Evolutionary conservation across 2,113 vertebrate genomes (phyloP), one percentile per base, ranked within the genome.

Genomic region (Callithrix jacchus): DNA sequence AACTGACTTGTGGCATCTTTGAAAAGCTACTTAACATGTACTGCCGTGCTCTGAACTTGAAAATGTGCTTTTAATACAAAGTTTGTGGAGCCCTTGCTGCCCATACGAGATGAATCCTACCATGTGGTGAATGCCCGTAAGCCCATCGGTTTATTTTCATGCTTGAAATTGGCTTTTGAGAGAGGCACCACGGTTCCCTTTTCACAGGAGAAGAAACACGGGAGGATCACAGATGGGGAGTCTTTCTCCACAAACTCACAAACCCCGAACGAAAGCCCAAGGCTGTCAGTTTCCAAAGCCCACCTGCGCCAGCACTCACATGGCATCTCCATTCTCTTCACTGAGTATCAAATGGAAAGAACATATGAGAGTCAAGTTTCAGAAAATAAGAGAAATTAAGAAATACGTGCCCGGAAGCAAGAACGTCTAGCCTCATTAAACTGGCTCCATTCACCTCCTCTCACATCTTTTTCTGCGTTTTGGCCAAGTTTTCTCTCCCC

Each of bases 371-470:
- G 54, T 98, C 90, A 93, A 20, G 70, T 97, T 98, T 95, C 94
- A 94, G 52, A 87, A 70, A n/a, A 71, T 89, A 70, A 85, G 96
- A 96, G 97, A 54, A 92, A 92, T 70, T 42, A 84, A 91, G 77
- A 86, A 96, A 92, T 92, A 97, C 84, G 45, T 74, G 90, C 97
- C 97, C 95, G 95, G 98, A 98, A 98, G 94, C 93, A 91, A 89
- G 73, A 21, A 90, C 7, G 85, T 5, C 84, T 27, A 86, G 68
- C 88, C 94, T 97, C 85, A 21, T 94, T 71, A 86, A 87, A 6
- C 64, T 79, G 85, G 89, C 80, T 82, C 64, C 42, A 2, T 88
- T 95, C 95, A 94, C 86, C 81, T 82, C 58, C 83, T 86, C 83
- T 96, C 45, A 27, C 97, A 0, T 9, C 93, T 70, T 25, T 93